Base-by-base conservation (phyloP, 2,888 invertebrate species). In the Cataglyphis rosenhaueri region DNA sequence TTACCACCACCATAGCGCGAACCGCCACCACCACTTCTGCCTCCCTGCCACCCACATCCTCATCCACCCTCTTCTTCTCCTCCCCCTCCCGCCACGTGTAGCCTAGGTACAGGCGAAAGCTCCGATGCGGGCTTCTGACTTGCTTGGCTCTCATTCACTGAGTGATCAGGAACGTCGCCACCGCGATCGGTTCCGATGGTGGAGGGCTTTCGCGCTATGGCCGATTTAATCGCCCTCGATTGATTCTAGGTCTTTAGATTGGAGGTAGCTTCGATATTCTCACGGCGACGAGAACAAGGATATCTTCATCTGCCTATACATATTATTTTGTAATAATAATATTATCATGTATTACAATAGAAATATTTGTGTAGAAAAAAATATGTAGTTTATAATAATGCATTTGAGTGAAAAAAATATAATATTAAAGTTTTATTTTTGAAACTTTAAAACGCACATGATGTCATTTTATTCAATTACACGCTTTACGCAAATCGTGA, bases 121-220 rank as follows among this genome's bases (percentile, higher is more conserved):
- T 75, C 86, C 89, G 90, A 92, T 92, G 90, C 92, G 93, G 93
- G 91, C 87, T 91, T 88, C 90, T 88, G 87, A 89, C 91, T 92
- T 90, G 90, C 88, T 89, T 89, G 89, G 84, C 92, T 92, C 93
- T 93, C 92, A 92, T 93, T 93, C 93, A 92, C 91, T 85, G 91
- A 87, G 78, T 79, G 82, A 84, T 86, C 88, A 87, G 87, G 70
- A 85, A 84, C 86, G 86, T 86, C 85, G 83, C 83, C 61, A 84
- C 71, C 73, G 89, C 85, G 89, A 86, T 82, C 87, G 85, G 66
- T 61, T 83, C 74, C 76, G 78, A 68, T 75, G 38, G 78, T 57
- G 64, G 18, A 35, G 70, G 62, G 75, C 83, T 83, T 82, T 74
- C 82, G 79, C 71, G 65, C 65, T 38, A 61, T 75, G 41, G 65